Evolutionary conservation across 2,797 vertebrate genomes (phyloP).

Genomic region (Phataginus tetradactyla): DNA sequence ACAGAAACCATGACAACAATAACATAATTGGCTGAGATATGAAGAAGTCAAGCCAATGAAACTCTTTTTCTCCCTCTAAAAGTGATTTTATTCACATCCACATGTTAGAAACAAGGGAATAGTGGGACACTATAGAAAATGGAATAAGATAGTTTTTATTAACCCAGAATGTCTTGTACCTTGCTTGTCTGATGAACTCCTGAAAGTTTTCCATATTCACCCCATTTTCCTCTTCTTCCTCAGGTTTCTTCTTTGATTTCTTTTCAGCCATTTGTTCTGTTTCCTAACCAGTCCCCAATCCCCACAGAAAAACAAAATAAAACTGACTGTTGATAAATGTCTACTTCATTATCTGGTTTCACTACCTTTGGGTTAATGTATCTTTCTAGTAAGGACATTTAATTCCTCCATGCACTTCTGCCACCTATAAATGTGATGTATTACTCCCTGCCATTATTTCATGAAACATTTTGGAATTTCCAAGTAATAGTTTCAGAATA

Average conservation of each 20-base stretch:
- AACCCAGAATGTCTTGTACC: conserved; percentile 86
- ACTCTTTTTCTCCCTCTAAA: conserved; percentile 36
- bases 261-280: conserved; percentile 92
- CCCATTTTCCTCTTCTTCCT: conserved; percentile 87
- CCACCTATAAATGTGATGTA: background rate
- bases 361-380: background rate
- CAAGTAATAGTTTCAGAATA: conserved; percentile 41
- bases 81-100: conserved; percentile 14
- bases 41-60: conserved; percentile 20
- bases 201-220: conserved; percentile 92
- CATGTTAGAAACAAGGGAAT: conserved; percentile 23
- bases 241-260: conserved; percentile 86
- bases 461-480: conserved; percentile 32
- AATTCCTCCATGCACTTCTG: background rate
- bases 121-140: background rate
- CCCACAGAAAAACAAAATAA: conserved; percentile 71
- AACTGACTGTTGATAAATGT: conserved; percentile 28
- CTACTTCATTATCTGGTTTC: background rate
- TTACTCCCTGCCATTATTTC: conserved; percentile 46
- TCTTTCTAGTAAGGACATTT: background rate
- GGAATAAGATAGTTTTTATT: conserved; percentile 19
- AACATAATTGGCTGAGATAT: conserved; percentile 56
- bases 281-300: conserved; percentile 88
- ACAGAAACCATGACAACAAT: conserved; percentile 63
- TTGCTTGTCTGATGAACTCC: conserved; percentile 93